phyloP scores from a whole-genome alignment of 2,888 invertebrate species.

The Oxystoma pomonae region DNA sequence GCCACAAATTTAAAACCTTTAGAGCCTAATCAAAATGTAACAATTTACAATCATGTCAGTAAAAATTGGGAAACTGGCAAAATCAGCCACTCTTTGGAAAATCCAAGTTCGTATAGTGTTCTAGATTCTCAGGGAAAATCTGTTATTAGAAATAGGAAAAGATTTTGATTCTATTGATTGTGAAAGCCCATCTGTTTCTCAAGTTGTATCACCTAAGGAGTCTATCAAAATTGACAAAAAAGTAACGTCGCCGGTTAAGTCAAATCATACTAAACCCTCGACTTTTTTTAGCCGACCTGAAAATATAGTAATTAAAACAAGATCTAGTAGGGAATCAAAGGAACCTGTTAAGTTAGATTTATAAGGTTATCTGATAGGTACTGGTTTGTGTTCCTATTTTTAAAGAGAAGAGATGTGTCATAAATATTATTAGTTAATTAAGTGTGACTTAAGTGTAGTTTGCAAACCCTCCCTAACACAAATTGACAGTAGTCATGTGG shows the following conservation, averaged over 20 bases:
- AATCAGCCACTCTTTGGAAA: not conserved
- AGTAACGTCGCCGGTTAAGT: not conserved
- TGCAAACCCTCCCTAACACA: too few relatives aligned
- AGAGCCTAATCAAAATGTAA: not conserved
- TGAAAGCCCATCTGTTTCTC: not conserved
- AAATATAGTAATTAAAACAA: not conserved
- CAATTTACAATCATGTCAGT: not conserved
- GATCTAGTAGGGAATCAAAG: not conserved
- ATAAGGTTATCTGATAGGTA: not conserved
- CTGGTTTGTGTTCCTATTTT: not conserved
- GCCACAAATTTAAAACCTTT: too few relatives aligned
- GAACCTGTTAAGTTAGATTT: not conserved
- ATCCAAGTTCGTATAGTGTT: not conserved
- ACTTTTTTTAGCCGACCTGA: not conserved
- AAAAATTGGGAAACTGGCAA: not conserved
- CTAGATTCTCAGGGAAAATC: not conserved
- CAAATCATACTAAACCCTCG: not conserved
- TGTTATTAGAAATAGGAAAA: not conserved
- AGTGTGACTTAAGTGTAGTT: not conserved
- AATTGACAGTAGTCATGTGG: too few relatives aligned
- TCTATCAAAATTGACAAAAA: not conserved
- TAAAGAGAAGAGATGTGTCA: not conserved
- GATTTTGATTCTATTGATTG: not conserved
- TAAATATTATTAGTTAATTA: not conserved
- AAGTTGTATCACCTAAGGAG: too few relatives aligned